Evolutionary conservation across 2,797 vertebrate genomes (phyloP), one percentile per base, ranked within the genome.

Genomic region (Sebastes elongatus): DNA sequence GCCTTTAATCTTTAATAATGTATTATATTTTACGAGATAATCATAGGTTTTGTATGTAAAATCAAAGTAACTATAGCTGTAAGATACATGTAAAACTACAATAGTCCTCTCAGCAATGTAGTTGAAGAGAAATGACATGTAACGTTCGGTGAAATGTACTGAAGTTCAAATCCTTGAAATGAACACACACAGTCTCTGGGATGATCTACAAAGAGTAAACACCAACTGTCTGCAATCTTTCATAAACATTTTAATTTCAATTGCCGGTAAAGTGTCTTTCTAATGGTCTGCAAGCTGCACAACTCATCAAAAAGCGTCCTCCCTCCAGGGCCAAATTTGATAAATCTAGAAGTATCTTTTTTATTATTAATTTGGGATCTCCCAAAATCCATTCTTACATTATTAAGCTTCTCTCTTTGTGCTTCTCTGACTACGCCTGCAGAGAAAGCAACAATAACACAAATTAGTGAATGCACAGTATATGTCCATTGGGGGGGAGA

Each of bases 301-400:
- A 32, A 46, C 66, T 33, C 68, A 79, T 78, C 25, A 82, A 68
- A 79, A 56, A 78, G 62, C 75, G 53, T 60, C 59, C 35, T 60
- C 30, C 74, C 78, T 76, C 62, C 16, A 8, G 75, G 73, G 74
- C 56, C 28, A 80, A 38, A 87, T 87, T 42, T 62, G 62, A 82
- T 62, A 9, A 66, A 79, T 71, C 57, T 30, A 33, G 32, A 80
- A 75, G 28, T 49, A 35, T 71, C 35, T 63, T 84, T 73, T 56
- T 49, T 22, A 28, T 82, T 79, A 86, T 80, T 80, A 68, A 86
- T 83, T 76, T 77, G 55, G 63, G 69, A 84, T 83, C 27, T 72
- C 46, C 49, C 22, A 42, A 69, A 86, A 86, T 86, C 60, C 20
- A 76, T 63, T 81, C 32, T 66, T 57, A 22, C 38, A 59, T 78